A percentile compares a stretch with the other conserved stretches of the same genome.
Evolutionary conservation across 30 jellyfish, hydroid and myxozoan species (phyloP).

Genomic region (Aurelia sp.): DNA sequence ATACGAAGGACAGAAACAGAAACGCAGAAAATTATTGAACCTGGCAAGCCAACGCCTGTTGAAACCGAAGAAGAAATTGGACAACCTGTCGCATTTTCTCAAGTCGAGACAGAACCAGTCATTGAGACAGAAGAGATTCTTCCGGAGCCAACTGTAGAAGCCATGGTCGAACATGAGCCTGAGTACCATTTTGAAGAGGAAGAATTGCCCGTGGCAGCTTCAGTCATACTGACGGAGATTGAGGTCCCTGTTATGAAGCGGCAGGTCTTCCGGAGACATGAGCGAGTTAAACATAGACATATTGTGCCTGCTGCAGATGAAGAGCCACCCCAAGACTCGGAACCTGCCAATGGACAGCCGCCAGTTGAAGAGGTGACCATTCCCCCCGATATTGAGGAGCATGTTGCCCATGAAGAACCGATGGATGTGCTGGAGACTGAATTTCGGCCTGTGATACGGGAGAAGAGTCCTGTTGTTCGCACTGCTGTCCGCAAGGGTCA

Average conservation of each 20-base stretch:
- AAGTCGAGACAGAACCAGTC: not conserved
- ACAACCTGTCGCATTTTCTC: not conserved
- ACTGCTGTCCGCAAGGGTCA: slow-evolving; percentile 30
- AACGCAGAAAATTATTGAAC: slow-evolving; percentile 11
- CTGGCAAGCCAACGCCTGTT: not conserved
- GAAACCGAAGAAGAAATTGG: slow-evolving; percentile 9
- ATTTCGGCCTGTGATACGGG: slow-evolving; percentile 13
- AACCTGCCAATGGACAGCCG: not conserved
- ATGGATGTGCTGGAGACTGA: not conserved
- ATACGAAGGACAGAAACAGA: slow-evolving; percentile 17
- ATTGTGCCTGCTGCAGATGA: slow-evolving; percentile 11
- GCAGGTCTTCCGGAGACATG: not conserved
- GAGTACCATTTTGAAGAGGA: not conserved
- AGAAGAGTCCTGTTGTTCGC: slow-evolving; percentile 7
- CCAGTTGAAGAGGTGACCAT: not conserved
- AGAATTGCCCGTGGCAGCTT: not conserved
- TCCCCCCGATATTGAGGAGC: not conserved
- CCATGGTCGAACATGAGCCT: slow-evolving; percentile 23
- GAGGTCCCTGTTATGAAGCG: slow-evolving; percentile 12
- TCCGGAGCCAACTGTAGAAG: not conserved
- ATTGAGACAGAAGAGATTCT: slow-evolving; percentile 19
- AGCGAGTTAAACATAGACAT: not conserved
- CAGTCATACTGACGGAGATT: not conserved
- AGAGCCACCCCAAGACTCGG: not conserved
- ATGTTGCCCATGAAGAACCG: slow-evolving; percentile 2